Evolutionary conservation across 2,113 vertebrate species (phyloP), one percentile per base, ranked within the genome.

Genomic region (Dasyprocta punctata): DNA sequence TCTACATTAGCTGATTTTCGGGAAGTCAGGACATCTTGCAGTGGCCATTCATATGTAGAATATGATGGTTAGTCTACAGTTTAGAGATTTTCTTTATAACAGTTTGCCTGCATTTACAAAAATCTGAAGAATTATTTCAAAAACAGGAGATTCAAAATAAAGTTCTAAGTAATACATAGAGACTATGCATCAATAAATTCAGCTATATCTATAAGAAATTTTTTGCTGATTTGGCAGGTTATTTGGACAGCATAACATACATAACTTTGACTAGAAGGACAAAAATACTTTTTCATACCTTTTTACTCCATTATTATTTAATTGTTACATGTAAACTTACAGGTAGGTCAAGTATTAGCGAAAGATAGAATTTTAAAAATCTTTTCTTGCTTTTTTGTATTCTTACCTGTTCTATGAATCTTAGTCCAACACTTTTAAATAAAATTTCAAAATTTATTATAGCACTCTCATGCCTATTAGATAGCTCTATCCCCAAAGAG

Each of bases 391-490:
- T 61, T 65, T 87, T 71, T 83, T n/a, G 86, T 61, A 77, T 10
- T 82, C 63, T 82, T 89, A 58, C 12, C 13, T 91, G 6, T 61
- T 93, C 75, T 75, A 36, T 49, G 36, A 7, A 75, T 4, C 24
- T 47, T 89, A 95, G 65, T 91, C 30, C 24, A 92, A 71, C 4
- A 90, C 5, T 88, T 94, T 54, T 24, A 52, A 94, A 75, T 61
- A 67, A 20, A 49, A 65, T 85, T 86, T 87, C 24, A 26, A 63
- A 75, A 94, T 38, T 65, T 28, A 52, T 81, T 52, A 82, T 1
- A 71, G 20, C 24, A 80, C 10, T 78, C 89, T 84, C 61, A 49
- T 54, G 44, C 10, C 7, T 61, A 11, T 47, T 77, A 71, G 4
- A 67, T 67, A 61, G 84, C 71, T 83, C 28, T 60, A 54, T 38